Conservation (phyloP, 1,140 invertebrate species). For the Stegodyphus mimosarum region DNA sequence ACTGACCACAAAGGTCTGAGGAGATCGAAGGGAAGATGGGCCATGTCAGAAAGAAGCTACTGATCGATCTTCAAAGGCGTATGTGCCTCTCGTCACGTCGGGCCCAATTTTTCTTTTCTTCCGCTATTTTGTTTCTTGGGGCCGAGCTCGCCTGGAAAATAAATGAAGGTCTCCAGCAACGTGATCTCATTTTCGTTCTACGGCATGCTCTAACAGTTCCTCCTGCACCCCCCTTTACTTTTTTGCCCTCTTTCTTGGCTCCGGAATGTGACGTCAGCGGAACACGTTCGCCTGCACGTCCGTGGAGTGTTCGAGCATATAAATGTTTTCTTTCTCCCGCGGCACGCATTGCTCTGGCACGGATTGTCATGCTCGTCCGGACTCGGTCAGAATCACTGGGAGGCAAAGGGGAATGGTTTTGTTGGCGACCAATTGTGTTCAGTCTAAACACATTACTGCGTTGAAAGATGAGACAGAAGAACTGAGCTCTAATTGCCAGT, state of each 20-base stretch:
- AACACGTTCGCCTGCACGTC: constrained; percentile 22
- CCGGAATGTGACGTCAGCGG: constrained; percentile 1
- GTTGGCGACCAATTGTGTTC: too few species aligned
- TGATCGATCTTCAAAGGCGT: too few species aligned
- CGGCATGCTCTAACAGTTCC: not conserved
- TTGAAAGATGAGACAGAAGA: too few species aligned
- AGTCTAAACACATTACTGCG: too few species aligned
- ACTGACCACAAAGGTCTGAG: too few species aligned
- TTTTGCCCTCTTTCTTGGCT: too few species aligned
- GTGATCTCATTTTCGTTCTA: constrained; percentile 49
- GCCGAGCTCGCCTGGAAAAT: constrained; percentile 8
- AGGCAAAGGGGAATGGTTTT: too few species aligned
- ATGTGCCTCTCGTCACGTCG: not conserved
- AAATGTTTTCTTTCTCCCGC: not conserved
- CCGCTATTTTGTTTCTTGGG: constrained; percentile 12
- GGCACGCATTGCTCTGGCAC: not conserved
- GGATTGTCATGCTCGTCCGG: too few species aligned
- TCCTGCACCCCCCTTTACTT: not conserved
- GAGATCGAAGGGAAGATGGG: too few species aligned
- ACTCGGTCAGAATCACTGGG: too few species aligned
- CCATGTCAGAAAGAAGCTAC: too few species aligned
- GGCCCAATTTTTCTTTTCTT: not conserved
- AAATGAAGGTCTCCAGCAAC: constrained; percentile 26
- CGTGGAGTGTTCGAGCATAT: constrained; percentile 30
- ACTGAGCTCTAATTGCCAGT: too few species aligned